Evolutionary conservation across 2,797 vertebrate genomes (phyloP), one percentile per base, ranked within the genome.

Genomic region (Jordanella pulchra): DNA sequence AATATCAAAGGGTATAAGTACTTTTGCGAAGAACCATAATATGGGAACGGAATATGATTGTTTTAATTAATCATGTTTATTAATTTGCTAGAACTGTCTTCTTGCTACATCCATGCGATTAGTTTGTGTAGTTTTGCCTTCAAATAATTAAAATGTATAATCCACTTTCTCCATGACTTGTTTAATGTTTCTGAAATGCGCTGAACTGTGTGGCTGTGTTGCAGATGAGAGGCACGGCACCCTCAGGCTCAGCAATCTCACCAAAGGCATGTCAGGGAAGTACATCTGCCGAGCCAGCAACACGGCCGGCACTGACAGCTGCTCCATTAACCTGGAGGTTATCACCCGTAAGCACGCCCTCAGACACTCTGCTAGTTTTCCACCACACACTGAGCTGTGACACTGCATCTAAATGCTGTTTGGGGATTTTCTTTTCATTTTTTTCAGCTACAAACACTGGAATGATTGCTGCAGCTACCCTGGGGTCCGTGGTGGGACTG

Each of bases 291-390:
- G 84, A 27, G 95, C 96, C 30, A 93, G 93, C 85, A 99, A 99
- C 91, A 89, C 60, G 0, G 96, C 95, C 0, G 98, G 97, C 65
- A 94, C 85, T 0, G 92, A 96, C 71, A 92, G 87, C 86, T 99
- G 98, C 94, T 96, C 95, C 82, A 84, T 99, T 67, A 93, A 94
- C 79, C 92, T 99, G 94, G 96, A 96, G 76, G 96, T 99, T 71
- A 95, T 94, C 81, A 94, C 95, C 87, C 91, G 98, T 99, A 91
- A 88, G 97, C 96, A 77, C 39, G 1, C 39, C 42, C 23, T 17
- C 27, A 13, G 51, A 42, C 48, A 23, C 21, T 13, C 3, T 9
- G 1, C 35, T 55, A 47, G 7, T 17, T 3, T 53, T 42, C 21
- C 11, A 4, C 63, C 76, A 60, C 76, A 47, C 21, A 3, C 21